A percentile compares a stretch with the other conserved stretches of the same genome.
Conservation (phyloP, 2,797 vertebrate species). For the Enteromius argenteus region DNA sequence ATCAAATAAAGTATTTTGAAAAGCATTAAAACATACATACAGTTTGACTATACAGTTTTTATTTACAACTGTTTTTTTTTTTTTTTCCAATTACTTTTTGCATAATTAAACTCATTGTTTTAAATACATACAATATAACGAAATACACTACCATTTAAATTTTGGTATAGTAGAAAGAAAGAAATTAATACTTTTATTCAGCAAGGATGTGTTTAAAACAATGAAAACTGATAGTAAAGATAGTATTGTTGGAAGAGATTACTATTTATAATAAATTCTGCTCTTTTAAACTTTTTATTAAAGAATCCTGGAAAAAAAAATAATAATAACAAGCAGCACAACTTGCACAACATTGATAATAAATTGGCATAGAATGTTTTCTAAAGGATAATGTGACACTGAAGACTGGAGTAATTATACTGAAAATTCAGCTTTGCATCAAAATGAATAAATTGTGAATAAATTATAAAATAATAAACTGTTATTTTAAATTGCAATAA, state of each 20-base stretch:
- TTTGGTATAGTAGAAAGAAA: neutral
- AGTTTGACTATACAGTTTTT: too few relatives aligned
- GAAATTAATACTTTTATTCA: neutral
- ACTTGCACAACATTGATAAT: neutral
- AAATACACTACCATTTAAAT: neutral
- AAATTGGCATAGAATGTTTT: neutral
- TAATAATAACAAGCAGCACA: neutral
- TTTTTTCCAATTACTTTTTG: too few relatives aligned
- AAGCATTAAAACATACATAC: neutral
- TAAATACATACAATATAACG: too few relatives aligned
- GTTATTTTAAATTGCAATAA: neutral
- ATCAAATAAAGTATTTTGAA: neutral
- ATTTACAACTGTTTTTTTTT: too few relatives aligned
- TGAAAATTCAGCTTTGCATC: too few relatives aligned
- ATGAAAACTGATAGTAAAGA: neutral
- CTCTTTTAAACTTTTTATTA: neutral
- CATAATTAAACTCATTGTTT: too few relatives aligned
- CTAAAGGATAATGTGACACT: neutral
- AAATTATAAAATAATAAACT: neutral
- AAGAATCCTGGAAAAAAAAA: neutral
- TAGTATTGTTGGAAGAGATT: neutral
- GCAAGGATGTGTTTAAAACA: neutral
- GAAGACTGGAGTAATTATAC: neutral
- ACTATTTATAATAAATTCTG: neutral
- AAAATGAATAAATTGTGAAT: neutral